Evolutionary conservation across 2,113 vertebrate genomes (phyloP), one percentile per base, ranked within the genome.

Genomic region (Tetrao urogallus): DNA sequence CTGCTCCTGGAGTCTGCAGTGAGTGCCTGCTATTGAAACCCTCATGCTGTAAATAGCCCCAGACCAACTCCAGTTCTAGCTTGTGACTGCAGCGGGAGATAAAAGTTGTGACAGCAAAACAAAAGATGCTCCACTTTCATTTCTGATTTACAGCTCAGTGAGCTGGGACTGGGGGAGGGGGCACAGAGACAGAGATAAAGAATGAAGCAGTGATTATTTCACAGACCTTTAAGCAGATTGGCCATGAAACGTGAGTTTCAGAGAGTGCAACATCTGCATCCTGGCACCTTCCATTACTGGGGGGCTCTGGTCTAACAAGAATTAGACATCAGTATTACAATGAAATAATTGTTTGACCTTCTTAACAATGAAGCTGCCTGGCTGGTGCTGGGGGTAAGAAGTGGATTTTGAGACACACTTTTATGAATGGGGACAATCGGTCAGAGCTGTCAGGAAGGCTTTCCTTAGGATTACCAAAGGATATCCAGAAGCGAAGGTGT

Each of bases 21-120:
- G 50, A 92, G 58, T 0, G 67, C 40, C 56, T 82, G 80, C 94
- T 94, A 90, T 94, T 94, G 94, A 94, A 96, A 83, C 83, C 93
- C 47, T 60, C 6, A 10, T 93, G 82, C 83, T 96, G 76, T 84
- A 93, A 90, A 72, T 65, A 92, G 82, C 65, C 94, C 93, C 94
- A 94, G 92, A 72, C 80, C 94, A 86, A 78, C 82, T 81, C 47
- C 20, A 90, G 90, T 88, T 93, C 90, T 95, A 93, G 92, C 79
- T 34, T 40, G 45, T 81, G 94, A 94, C 85, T 94, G 88, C 47
- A 75, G 45, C 15, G 81, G 82, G 74, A 75, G 74, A 71, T 4
- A 19, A 64, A 74, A 91, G 63, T 27, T 17, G 57, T 50, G n/a
- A 71, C 86, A 86, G 28, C 40, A 84, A 84, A 93, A 36, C 43